Conservation (phyloP, 2,113 vertebrate genomes). For the Paradoxurus hermaphroditus region DNA sequence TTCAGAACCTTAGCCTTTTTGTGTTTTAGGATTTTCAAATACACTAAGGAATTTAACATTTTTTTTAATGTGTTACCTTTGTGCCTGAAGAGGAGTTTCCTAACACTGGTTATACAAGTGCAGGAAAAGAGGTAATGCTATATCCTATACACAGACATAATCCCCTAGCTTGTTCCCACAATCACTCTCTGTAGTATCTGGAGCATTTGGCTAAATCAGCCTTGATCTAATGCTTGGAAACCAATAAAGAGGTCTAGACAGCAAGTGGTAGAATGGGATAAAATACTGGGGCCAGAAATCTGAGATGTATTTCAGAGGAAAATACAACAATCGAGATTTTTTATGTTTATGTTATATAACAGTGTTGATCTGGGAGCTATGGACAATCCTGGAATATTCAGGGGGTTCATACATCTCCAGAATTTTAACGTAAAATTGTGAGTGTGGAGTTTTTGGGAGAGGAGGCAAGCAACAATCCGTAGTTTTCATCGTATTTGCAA, state of each 20-base stretch:
- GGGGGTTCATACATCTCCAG: neutral
- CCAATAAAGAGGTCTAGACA: neutral
- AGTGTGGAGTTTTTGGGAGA: neutral
- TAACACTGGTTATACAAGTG: neutral
- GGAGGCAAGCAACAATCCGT: neutral
- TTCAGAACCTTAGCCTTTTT: neutral
- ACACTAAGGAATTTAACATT: neutral
- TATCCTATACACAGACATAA: neutral
- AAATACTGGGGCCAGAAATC: neutral
- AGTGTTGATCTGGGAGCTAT: neutral
- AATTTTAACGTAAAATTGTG: neutral
- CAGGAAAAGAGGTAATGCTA: neutral
- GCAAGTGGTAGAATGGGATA: neutral
- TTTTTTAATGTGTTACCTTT: neutral
- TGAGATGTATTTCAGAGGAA: neutral
- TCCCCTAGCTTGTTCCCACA: neutral
- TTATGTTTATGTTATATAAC: neutral
- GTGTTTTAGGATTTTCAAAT: conserved; percentile 20
- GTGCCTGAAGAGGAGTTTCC: neutral
- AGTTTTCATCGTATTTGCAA: neutral
- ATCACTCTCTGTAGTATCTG: neutral
- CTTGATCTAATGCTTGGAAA: neutral
- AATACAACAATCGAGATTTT: neutral
- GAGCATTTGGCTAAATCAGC: neutral
- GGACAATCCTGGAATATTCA: neutral